phyloP scores from a whole-genome alignment of 1,140 invertebrate genomes.

The Drosophila lowei region DNA sequence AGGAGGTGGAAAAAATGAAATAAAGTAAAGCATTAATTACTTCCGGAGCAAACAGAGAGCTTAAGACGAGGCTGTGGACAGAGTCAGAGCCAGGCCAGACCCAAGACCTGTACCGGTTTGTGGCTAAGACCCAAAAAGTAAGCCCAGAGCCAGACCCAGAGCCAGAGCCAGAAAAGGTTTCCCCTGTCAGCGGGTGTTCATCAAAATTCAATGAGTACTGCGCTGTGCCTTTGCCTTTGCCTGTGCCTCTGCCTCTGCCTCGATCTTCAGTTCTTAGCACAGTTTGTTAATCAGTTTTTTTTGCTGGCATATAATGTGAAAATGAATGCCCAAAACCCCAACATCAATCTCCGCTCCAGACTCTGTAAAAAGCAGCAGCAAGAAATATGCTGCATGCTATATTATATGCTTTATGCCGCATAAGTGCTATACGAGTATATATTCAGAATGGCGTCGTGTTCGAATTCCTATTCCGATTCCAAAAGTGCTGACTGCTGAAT shows the following conservation, averaged over 20 bases:
- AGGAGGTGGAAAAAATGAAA: constrained; percentile 50
- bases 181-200: constrained; percentile 68
- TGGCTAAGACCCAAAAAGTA: constrained; percentile 10
- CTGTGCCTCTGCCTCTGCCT: constrained; percentile 7
- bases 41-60: constrained; percentile 63
- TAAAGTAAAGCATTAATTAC: constrained; percentile 75
- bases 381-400: constrained; percentile 28
- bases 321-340: constrained; percentile 38
- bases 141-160: not conserved
- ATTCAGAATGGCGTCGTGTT: constrained; percentile 32
- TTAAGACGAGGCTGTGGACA: constrained; percentile 47
- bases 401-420: constrained; percentile 22
- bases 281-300: constrained; percentile 37
- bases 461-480: constrained; percentile 8
- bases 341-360: constrained; percentile 11
- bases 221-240: not conserved
- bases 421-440: constrained; percentile 14
- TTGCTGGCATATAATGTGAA: constrained; percentile 46
- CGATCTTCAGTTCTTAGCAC: constrained; percentile 55
- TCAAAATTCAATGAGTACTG: constrained; percentile 74
- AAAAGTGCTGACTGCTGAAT: constrained; percentile 31
- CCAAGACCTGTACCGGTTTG: constrained; percentile 33
- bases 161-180: constrained; percentile 39
- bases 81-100: constrained; percentile 27
- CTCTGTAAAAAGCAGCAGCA: constrained; percentile 12